A percentile compares a stretch with the other conserved stretches of the same genome.
phyloP scores from a whole-genome alignment of 2,888 invertebrate species.

The Automeris io region DNA sequence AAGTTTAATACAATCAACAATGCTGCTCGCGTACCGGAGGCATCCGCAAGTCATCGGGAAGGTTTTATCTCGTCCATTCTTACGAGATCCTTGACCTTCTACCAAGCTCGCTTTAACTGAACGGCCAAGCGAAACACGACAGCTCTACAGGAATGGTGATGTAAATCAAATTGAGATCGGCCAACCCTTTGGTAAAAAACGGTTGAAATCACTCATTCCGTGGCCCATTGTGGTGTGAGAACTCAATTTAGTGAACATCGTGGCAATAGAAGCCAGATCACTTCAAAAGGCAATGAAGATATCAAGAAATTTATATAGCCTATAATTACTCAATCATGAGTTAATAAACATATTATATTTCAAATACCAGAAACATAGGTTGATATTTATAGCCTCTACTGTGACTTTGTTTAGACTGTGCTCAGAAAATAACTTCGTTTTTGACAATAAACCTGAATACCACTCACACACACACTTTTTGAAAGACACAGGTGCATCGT shows the following conservation, averaged over 20 bases:
- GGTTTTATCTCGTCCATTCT: slow-evolving; percentile 42
- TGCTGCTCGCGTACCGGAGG: slow-evolving; percentile 69
- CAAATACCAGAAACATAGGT: too few species aligned
- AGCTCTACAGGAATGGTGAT: slow-evolving; percentile 42
- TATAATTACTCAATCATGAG: slow-evolving; percentile 22
- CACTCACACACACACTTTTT: too few species aligned
- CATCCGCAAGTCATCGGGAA: slow-evolving; percentile 70
- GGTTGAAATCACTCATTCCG: slow-evolving; percentile 64
- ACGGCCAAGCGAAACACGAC: slow-evolving; percentile 14
- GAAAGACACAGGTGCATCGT: too few species aligned
- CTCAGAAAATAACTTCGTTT: too few species aligned
- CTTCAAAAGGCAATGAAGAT: slow-evolving; percentile 61
- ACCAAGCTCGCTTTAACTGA: slow-evolving; percentile 10
- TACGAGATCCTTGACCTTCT: slow-evolving; percentile 51
- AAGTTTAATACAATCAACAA: slow-evolving; percentile 77
- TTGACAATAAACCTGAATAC: too few species aligned
- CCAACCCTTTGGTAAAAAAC: slow-evolving; percentile 74
- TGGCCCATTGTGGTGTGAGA: slow-evolving; percentile 71
- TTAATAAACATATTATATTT: slow-evolving; percentile 12
- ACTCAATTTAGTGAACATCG: slow-evolving; percentile 69
- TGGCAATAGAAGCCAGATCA: slow-evolving; percentile 47
- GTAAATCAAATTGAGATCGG: slow-evolving; percentile 73
- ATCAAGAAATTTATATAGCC: slow-evolving; percentile 29
- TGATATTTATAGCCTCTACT: too few species aligned
- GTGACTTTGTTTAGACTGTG: too few species aligned